Conservation (phyloP, 2,797 vertebrate species). For the Hipposideros larvatus region DNA sequence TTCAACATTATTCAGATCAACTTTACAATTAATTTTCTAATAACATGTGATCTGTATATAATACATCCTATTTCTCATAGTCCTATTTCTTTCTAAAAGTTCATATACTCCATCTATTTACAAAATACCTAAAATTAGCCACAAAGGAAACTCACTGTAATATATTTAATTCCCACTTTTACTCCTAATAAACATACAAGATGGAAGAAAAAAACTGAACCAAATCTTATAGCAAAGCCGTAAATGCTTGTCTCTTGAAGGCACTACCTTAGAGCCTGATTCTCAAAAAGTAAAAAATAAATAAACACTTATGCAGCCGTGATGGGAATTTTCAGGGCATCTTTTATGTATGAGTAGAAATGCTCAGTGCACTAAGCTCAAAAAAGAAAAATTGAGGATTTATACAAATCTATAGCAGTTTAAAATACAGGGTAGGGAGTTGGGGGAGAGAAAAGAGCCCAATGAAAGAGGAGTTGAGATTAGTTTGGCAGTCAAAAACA, state of each 20-base stretch:
- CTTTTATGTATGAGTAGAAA: slow-evolving; percentile 76
- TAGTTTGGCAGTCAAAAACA: slow-evolving; percentile 31
- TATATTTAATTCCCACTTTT: slow-evolving; percentile 57
- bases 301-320: slow-evolving; percentile 66
- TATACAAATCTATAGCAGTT: slow-evolving; percentile 56
- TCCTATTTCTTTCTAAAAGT: not conserved
- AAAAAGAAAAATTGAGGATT: slow-evolving; percentile 70
- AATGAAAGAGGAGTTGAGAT: not conserved
- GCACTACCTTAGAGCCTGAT: slow-evolving; percentile 43
- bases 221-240: slow-evolving; percentile 43
- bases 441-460: not conserved
- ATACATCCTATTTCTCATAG: not conserved
- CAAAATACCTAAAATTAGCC: slow-evolving; percentile 57
- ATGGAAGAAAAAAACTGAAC: not conserved
- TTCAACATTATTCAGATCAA: not conserved
- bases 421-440: slow-evolving; percentile 30
- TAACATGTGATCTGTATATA: not conserved
- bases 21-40: not conserved
- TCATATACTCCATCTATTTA: slow-evolving; percentile 17
- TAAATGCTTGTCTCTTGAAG: slow-evolving; percentile 70
- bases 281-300: slow-evolving; percentile 72
- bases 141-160: slow-evolving; percentile 11
- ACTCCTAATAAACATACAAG: slow-evolving; percentile 56
- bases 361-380: slow-evolving; percentile 51
- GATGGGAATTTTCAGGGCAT: slow-evolving; percentile 44